phyloP scores from a whole-genome alignment of 2,113 vertebrate species.

The Promerops cafer region DNA sequence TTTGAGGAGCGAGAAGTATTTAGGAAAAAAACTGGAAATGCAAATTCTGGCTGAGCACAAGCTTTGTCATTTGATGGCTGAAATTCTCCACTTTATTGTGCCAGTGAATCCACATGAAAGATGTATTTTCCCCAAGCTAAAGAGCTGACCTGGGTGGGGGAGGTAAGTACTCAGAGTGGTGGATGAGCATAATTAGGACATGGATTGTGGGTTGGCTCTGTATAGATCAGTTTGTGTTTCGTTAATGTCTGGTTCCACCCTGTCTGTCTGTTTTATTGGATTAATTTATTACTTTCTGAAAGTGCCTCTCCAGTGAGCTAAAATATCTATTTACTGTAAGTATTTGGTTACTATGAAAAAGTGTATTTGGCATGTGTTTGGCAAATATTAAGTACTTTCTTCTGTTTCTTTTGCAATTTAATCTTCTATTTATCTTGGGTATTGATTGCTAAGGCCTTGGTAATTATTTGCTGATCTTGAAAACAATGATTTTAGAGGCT shows the following conservation, averaged over 20 bases:
- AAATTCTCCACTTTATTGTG: neutral
- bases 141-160: slow-evolving; percentile 14
- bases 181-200: slow-evolving; percentile 7
- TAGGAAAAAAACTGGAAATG: neutral
- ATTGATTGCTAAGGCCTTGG: slow-evolving; percentile 23
- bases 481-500: slow-evolving; percentile 14
- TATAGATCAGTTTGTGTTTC: slow-evolving; percentile 47
- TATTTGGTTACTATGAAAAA: slow-evolving; percentile 53
- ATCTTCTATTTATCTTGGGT: slow-evolving; percentile 47
- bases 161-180: neutral
- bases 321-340: slow-evolving; percentile 58
- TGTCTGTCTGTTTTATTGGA: slow-evolving; percentile 61
- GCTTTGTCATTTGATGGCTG: neutral
- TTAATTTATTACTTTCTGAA: slow-evolving; percentile 63
- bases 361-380: slow-evolving; percentile 5
- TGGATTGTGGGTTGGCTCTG: slow-evolving; percentile 27
- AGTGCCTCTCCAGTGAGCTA: slow-evolving; percentile 34
- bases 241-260: slow-evolving; percentile 56
- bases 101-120: neutral
- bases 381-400: slow-evolving; percentile 49
- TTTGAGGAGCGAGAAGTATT: neutral
- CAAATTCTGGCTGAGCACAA: neutral
- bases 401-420: slow-evolving; percentile 34
- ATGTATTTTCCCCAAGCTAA: neutral
- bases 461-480: slow-evolving; percentile 50